Conservation (phyloP, 2,888 invertebrate species). For the Sarcophaga caerulescens region DNA sequence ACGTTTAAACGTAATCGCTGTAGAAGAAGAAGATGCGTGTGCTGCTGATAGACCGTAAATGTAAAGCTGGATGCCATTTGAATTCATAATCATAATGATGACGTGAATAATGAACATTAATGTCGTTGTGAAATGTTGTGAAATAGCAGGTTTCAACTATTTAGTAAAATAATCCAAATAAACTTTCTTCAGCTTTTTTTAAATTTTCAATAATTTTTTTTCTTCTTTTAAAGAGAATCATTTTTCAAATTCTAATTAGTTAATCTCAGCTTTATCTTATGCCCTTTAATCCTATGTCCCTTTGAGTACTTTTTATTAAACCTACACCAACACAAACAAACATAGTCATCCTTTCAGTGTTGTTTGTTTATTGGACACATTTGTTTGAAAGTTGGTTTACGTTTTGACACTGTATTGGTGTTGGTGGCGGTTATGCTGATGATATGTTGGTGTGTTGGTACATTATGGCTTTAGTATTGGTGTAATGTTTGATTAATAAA, state of each 20-base stretch:
- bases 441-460: background rate
- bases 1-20: background rate
- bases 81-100: constrained; percentile 12
- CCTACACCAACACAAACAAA: background rate
- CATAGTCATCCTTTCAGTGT: background rate
- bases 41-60: too few species aligned
- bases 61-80: constrained; percentile 1
- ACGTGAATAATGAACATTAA: constrained; percentile 15
- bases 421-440: background rate
- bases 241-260: background rate
- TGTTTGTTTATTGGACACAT: background rate
- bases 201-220: too few species aligned
- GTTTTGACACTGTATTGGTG: background rate
- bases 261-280: background rate
- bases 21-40: too few species aligned
- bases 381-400: constrained; percentile 11
- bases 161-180: too few species aligned
- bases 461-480: background rate
- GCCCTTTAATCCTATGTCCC: background rate
- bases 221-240: too few species aligned
- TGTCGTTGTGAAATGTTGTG: background rate
- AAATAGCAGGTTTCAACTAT: too few species aligned
- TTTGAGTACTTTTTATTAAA: background rate
- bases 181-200: too few species aligned
- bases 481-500: background rate